Percentiles rank a stretch among this genome's conserved stretches.
phyloP scores from a whole-genome alignment of 2,888 invertebrate genomes.

The Ethmia dodecea region DNA sequence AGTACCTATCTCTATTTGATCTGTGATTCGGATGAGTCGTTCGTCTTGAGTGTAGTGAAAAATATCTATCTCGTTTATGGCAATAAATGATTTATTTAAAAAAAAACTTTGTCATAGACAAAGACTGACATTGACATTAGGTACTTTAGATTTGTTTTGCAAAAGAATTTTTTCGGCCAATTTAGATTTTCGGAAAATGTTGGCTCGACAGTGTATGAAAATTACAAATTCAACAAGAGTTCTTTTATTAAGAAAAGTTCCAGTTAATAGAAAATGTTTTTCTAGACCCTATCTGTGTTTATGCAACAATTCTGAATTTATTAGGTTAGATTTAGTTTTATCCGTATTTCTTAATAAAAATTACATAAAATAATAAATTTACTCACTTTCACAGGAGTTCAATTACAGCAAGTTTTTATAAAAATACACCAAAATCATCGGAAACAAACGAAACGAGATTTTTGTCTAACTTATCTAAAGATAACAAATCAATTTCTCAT shows the following conservation, averaged over 20 bases:
- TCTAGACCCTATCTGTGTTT: constrained; percentile 14
- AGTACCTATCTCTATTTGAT: too few species aligned
- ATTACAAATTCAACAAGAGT: constrained; percentile 34
- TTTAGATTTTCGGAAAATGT: constrained; percentile 34
- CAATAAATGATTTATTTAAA: too few species aligned
- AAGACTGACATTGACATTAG: neutral
- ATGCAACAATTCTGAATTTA: constrained; percentile 10
- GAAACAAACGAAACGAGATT: neutral
- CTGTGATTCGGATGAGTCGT: too few species aligned
- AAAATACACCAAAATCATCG: constrained; percentile 7
- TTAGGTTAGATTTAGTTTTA: constrained; percentile 31
- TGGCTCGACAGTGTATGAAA: constrained; percentile 39
- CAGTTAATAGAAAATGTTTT: constrained; percentile 23
- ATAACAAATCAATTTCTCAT: neutral
- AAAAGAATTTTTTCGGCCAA: constrained; percentile 6
- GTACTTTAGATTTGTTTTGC: neutral
- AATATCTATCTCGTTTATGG: too few species aligned
- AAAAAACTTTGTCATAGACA: too few species aligned
- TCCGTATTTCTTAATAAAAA: neutral
- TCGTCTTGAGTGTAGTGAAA: too few species aligned
- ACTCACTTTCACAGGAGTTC: neutral
- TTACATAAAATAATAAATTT: neutral
- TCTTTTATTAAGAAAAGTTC: constrained; percentile 25
- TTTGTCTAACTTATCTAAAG: neutral
- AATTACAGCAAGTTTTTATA: constrained; percentile 3